Evolutionary conservation across 2,797 vertebrate species (phyloP), one percentile per base, ranked within the genome.

Genomic region (Sebastes jordani): DNA sequence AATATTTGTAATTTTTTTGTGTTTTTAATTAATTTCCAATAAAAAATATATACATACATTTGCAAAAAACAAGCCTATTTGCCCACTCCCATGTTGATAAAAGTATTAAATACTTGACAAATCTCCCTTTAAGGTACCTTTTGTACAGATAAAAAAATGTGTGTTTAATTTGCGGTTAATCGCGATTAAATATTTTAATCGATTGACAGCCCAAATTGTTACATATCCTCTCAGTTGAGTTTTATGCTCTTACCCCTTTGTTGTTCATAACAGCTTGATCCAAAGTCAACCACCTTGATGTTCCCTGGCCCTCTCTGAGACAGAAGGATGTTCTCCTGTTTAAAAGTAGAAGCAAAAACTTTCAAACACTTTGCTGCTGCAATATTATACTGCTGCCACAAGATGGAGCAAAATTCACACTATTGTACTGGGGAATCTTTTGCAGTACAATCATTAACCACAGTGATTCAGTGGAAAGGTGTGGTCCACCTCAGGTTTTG

Each of bases 201-300:
- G 38, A 3, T 42, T 42, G 38, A 42, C 38, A 42, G 38, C 42
- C 42, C 42, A 18, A 46, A 46, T 4, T 16, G 2, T 67, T 63
- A 65, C 11, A 38, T 34, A 29, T 54, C 58, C 7, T 49, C 34
- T 23, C 10, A 3, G 3, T 3, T 42, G 6, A 25, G 7, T 18
- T 46, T 23, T 2, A 70, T 10, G 18, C 36, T 84, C 89, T 91
- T 89, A 99, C 98, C 97, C 94, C 97, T 97, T 93, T 98, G 97
- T 81, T 98, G 95, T 87, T 98, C 98, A 66, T 97, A 98, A 89
- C 98, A 99, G 89, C 98, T 99, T 71, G 97, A 99, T 78, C 98
- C 98, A 92, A 99, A 99, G 91, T 99, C 98, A 71, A 98, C 98
- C 80, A 99, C 98, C 92, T 99, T 99, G 86, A 99, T 97, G 86